A percentile compares a stretch with the other conserved stretches of the same genome.
phyloP scores from a whole-genome alignment of 1,140 invertebrate genomes.

The Zaprionus davidi region DNA sequence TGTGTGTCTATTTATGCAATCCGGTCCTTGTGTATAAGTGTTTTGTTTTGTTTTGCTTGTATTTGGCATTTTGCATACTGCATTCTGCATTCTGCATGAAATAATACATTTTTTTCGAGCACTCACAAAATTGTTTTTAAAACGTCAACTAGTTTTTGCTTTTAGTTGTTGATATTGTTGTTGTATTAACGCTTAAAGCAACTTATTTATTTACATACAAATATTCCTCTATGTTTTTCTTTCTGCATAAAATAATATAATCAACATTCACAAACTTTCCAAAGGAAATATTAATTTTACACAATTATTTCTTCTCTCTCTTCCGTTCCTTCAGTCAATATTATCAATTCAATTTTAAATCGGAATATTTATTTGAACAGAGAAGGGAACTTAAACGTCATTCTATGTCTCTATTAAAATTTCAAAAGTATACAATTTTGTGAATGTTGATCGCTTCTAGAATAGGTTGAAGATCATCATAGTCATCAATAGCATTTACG shows the following conservation, averaged over 20 bases:
- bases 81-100: slow-evolving; percentile 44
- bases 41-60: slow-evolving; percentile 72
- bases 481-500: too few relatives aligned
- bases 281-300: slow-evolving; percentile 38
- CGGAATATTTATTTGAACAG: too few relatives aligned
- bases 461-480: too few relatives aligned
- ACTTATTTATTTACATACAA: slow-evolving; percentile 65
- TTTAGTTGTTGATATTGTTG: slow-evolving; percentile 38
- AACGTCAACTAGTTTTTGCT: slow-evolving; percentile 60
- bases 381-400: too few relatives aligned
- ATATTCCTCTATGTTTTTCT: slow-evolving; percentile 69
- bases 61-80: slow-evolving; percentile 51
- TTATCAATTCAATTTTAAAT: slow-evolving; percentile 1
- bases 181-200: slow-evolving; percentile 45
- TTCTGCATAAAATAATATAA: slow-evolving; percentile 73
- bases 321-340: not conserved
- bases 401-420: too few relatives aligned
- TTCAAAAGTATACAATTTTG: too few relatives aligned
- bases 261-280: slow-evolving; percentile 46
- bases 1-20: slow-evolving; percentile 73
- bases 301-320: slow-evolving; percentile 10
- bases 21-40: slow-evolving; percentile 62
- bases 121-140: slow-evolving; percentile 74
- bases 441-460: too few relatives aligned
- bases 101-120: slow-evolving; percentile 47